phyloP scores from a whole-genome alignment of 2,888 invertebrate species.

The Autographa gamma region DNA sequence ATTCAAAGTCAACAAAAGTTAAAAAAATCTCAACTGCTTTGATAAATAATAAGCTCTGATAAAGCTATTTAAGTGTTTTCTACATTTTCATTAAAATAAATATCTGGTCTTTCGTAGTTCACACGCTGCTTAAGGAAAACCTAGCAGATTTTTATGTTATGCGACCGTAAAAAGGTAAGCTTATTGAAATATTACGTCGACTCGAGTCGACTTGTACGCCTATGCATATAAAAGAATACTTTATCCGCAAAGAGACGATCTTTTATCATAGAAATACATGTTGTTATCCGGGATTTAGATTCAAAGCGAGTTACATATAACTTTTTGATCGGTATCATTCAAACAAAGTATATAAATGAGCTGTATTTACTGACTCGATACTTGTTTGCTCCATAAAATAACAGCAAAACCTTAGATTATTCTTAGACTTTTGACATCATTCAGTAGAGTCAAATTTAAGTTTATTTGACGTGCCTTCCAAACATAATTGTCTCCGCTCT shows the following conservation, averaged over 20 bases:
- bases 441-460: too few relatives aligned
- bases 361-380: not conserved
- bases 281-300: slow-evolving; percentile 16
- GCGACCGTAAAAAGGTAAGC: slow-evolving; percentile 47
- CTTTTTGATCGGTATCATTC: slow-evolving; percentile 7
- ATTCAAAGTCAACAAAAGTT: too few relatives aligned
- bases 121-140: slow-evolving; percentile 25
- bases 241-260: slow-evolving; percentile 30
- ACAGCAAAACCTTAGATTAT: slow-evolving; percentile 9
- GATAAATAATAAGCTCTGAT: too few relatives aligned
- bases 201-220: slow-evolving; percentile 17
- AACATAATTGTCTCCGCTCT: not conserved
- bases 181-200: slow-evolving; percentile 49
- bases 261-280: slow-evolving; percentile 29
- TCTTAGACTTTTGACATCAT: too few relatives aligned
- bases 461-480: not conserved
- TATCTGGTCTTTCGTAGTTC: slow-evolving; percentile 18
- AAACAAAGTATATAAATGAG: not conserved
- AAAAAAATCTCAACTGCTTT: too few relatives aligned
- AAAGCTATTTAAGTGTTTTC: not conserved
- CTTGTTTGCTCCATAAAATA: slow-evolving; percentile 1
- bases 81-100: slow-evolving; percentile 16
- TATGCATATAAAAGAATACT: slow-evolving; percentile 52
- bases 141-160: slow-evolving; percentile 39
- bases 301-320: slow-evolving; percentile 15